Base-by-base conservation (phyloP, 2,888 invertebrate genomes). In the Apodemia hepburni region DNA sequence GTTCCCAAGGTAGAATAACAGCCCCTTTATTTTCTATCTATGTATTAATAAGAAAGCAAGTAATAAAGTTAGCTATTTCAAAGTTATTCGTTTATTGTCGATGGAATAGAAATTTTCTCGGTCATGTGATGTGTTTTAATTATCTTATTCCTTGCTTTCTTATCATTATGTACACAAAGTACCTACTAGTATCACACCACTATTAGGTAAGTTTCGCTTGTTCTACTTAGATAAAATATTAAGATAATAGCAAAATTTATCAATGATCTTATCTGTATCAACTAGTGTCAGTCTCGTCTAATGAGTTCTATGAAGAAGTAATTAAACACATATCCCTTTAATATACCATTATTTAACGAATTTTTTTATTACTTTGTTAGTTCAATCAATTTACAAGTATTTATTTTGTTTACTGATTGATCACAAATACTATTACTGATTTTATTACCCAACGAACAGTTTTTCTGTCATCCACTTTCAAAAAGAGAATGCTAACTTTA, bases 51-150 rank as follows among this genome's bases (percentile, higher is more conserved):
- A 82, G 91, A 87, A 90, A 91, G 91, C 91, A 90, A 89, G 87
- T 70, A 83, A 84, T 85, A 78, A 75, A 61, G 64, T 72, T 62
- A 68, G 70, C 71, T 67, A 15, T 5, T 42, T 42, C 15, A 42
- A 42, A 42, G 42, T 15, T 42, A 42, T 42, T 42, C 42, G 42
- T 42, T 4, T 65, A 61, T 69, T 22, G 22, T 72, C 65, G 68
- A 85, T 85, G 87, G 90, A 89, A 92, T 91, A 86, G 92, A 92
- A 91, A 90, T 92, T 92, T 91, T 92, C 90, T 88, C 89, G 80
- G 74, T 71, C 76, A 70, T 75, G 86, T 89, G 85, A 82, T 85
- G 78, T 69, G 78, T 83, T 85, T 79, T 80, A 74, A 79, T 79
- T 65, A 64, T 66, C 73, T 84, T 85, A 85, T 87, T 86, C 71